Evolutionary conservation across 2,797 vertebrate genomes (phyloP).

Genomic region (Cossypha heuglini): DNA sequence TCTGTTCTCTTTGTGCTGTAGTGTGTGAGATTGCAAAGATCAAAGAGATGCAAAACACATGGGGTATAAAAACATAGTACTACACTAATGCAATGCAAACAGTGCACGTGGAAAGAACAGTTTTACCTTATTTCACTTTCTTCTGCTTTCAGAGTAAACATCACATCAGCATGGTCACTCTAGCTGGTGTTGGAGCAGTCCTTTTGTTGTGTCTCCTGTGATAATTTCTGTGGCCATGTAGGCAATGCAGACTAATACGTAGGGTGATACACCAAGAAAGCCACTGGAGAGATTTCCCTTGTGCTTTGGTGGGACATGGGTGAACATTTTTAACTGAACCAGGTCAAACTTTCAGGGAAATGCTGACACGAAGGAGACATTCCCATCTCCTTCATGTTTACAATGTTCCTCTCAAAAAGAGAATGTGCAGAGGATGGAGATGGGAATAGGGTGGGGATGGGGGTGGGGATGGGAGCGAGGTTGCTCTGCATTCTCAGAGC

Average conservation of each 20-base stretch:
- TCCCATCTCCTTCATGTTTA: not conserved
- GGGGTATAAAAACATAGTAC: not conserved
- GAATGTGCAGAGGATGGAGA: too few relatives aligned
- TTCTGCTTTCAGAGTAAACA: not conserved
- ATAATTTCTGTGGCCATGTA: not conserved
- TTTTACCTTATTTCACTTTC: not conserved
- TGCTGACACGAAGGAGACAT: accelerated
- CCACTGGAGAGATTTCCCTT: not conserved
- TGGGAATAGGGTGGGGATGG: too few relatives aligned
- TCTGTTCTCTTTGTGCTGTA: not conserved
- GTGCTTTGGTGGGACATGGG: not conserved
- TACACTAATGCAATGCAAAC: not conserved
- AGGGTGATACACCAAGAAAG: not conserved
- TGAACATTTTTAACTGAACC: not conserved
- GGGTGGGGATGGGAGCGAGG: accelerated
- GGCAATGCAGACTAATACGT: not conserved
- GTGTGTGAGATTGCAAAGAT: not conserved
- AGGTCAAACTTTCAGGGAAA: not conserved
- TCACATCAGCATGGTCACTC: accelerated
- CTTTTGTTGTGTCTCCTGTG: accelerated
- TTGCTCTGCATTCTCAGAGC: not conserved
- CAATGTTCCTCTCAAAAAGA: not conserved
- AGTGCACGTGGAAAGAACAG: accelerated
- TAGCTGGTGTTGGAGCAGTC: not conserved
- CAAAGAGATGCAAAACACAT: not conserved